Conservation (phyloP, 2,797 vertebrate genomes). For the Xenops minutus region DNA sequence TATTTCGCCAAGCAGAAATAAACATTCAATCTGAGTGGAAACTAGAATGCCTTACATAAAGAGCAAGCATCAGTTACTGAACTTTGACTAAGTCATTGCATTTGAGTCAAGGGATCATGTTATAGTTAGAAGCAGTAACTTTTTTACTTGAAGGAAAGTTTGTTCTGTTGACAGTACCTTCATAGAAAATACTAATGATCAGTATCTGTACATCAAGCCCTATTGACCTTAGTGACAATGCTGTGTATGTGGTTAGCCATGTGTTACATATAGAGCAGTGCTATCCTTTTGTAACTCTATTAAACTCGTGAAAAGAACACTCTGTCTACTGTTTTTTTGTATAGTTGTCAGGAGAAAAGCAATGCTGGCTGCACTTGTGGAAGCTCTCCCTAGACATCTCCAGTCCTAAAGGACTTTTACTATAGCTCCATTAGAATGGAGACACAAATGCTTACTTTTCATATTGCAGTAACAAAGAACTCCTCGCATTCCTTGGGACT, state of each 20-base stretch:
- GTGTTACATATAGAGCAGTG: slow-evolving; percentile 40
- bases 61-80: slow-evolving; percentile 57
- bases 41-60: slow-evolving; percentile 49
- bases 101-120: slow-evolving; percentile 53
- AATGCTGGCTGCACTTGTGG: neutral
- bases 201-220: slow-evolving; percentile 21
- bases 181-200: slow-evolving; percentile 33
- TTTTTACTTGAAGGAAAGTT: slow-evolving; percentile 64
- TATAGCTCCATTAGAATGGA: neutral
- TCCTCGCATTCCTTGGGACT: neutral
- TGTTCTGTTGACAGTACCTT: slow-evolving; percentile 48
- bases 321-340: neutral
- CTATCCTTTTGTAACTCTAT: slow-evolving; percentile 64
- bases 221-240: slow-evolving; percentile 38
- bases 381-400: neutral
- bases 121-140: slow-evolving; percentile 48
- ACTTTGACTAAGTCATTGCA: slow-evolving; percentile 50
- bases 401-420: neutral
- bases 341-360: neutral
- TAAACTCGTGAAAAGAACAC: slow-evolving; percentile 58
- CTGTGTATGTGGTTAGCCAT: slow-evolving; percentile 42
- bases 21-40: slow-evolving; percentile 35
- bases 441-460: neutral
- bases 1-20: slow-evolving; percentile 94
- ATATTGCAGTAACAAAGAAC: neutral